phyloP scores from a whole-genome alignment of 2,888 invertebrate genomes.

The Pherbina coryleti region DNA sequence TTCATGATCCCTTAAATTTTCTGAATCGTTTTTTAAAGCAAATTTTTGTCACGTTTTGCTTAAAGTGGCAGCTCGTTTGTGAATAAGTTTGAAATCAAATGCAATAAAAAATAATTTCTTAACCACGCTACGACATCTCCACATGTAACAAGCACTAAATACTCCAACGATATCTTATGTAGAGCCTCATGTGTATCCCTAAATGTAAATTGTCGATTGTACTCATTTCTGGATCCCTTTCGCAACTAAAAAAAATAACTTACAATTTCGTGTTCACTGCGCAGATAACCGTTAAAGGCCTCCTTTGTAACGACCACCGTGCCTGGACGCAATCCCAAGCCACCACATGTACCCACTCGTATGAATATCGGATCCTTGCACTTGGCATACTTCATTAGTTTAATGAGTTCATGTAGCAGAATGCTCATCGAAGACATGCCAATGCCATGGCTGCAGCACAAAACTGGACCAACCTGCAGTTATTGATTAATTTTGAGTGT shows the following conservation, averaged over 20 bases:
- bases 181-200: no score
- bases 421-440: slow-evolving; percentile 97
- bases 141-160: no score
- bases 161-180: no score
- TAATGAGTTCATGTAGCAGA: slow-evolving; percentile 95
- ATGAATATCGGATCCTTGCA: slow-evolving; percentile 90
- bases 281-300: slow-evolving; percentile 88
- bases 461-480: slow-evolving; percentile 62
- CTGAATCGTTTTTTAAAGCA: no score
- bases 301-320: slow-evolving; percentile 93
- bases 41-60: no score
- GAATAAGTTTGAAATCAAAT: no score
- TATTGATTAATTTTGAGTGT: background rate
- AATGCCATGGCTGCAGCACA: slow-evolving; percentile 84
- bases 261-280: slow-evolving; percentile 86
- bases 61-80: no score
- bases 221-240: no score
- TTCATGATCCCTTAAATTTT: no score
- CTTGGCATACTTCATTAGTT: slow-evolving; percentile 92
- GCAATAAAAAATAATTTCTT: no score
- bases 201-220: no score
- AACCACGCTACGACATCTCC: no score
- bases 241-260: slow-evolving; percentile 56
- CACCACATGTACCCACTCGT: slow-evolving; percentile 93
- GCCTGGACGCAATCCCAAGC: slow-evolving; percentile 89